Evolutionary conservation across 2,797 vertebrate species (phyloP).

Genomic region (Yasuhikotakia modesta): DNA sequence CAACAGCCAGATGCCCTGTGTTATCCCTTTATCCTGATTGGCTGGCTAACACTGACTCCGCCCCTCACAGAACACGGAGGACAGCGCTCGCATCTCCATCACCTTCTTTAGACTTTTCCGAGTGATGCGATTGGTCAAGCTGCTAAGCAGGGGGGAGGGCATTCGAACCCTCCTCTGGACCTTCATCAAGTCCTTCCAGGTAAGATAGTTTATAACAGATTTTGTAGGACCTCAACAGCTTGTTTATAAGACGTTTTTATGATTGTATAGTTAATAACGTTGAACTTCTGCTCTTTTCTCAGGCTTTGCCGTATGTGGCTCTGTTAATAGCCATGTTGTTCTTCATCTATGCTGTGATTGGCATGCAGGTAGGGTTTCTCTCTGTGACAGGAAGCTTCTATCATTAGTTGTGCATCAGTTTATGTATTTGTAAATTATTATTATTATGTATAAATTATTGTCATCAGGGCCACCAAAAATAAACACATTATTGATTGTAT

Average conservation of each 20-base stretch:
- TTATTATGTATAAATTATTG: too few species aligned
- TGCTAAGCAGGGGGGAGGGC: conserved; percentile 96
- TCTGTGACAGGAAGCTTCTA: too few species aligned
- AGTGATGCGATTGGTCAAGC: conserved; percentile 97
- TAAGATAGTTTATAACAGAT: conserved; percentile 64
- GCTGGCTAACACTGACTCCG: conserved; percentile 52
- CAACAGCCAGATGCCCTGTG: conserved; percentile 69
- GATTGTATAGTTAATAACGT: neutral
- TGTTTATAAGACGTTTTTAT: neutral
- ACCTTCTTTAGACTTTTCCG: conserved; percentile 99
- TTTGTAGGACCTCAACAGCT: neutral
- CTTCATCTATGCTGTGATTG: conserved; percentile 99
- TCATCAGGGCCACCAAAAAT: too few species aligned
- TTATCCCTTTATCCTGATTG: conserved; percentile 42
- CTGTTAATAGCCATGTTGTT: conserved; percentile 98
- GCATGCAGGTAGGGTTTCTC: conserved; percentile 99
- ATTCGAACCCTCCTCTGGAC: conserved; percentile 98
- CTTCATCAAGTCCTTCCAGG: conserved; percentile 99
- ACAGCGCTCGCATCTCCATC: conserved; percentile 98
- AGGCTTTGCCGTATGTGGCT: conserved; percentile 97
- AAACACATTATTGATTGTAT: neutral
- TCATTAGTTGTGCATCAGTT: too few species aligned
- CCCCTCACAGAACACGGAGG: conserved; percentile 91
- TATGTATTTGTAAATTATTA: too few species aligned
- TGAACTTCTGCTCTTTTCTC: conserved; percentile 19